These are phyloP conservation scores for Cordilura impudica DNA, from an alignment of 2,888 invertebrate species.

Conservation along the genomic window DNA sequence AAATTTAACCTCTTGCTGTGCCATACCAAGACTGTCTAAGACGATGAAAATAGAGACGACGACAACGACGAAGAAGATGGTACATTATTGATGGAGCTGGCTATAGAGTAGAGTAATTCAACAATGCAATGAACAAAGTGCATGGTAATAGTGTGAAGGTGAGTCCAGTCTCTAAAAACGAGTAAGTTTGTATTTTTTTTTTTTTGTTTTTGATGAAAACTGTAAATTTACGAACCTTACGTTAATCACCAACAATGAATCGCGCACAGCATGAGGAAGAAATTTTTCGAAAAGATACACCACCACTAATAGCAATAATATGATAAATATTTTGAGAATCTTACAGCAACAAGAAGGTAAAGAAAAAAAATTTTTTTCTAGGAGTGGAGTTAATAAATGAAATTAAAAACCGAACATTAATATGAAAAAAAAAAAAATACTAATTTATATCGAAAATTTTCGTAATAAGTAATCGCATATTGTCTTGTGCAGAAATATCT, in stretches of 20 bases:
- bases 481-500: constrained; percentile 47
- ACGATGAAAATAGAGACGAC: constrained; percentile 61
- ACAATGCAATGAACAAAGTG: constrained; percentile 72
- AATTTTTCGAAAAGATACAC: constrained; percentile 53
- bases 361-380: constrained; percentile 43
- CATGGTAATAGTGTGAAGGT: constrained; percentile 73
- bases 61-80: constrained; percentile 43
- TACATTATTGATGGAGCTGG: constrained; percentile 64
- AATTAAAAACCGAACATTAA: constrained; percentile 62
- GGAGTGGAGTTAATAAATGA: constrained; percentile 63
- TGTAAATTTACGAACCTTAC: constrained; percentile 76
- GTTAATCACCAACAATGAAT: constrained; percentile 76
- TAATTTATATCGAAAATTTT: constrained; percentile 50
- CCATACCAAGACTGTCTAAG: constrained; percentile 63
- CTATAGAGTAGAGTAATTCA: constrained; percentile 66
- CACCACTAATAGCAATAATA: constrained; percentile 32
- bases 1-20: constrained; percentile 62
- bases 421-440: constrained; percentile 47
- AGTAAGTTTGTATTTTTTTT: constrained; percentile 39
- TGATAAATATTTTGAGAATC: constrained; percentile 62
- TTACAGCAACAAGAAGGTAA: constrained; percentile 31
- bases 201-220: constrained; percentile 73
- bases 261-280: constrained; percentile 73
- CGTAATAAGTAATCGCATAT: constrained; percentile 53
- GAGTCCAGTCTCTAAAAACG: constrained; percentile 71